These are phyloP conservation scores for Apodemus sylvaticus DNA, from an alignment of 2,113 vertebrate species.

Conservation along the genomic window DNA sequence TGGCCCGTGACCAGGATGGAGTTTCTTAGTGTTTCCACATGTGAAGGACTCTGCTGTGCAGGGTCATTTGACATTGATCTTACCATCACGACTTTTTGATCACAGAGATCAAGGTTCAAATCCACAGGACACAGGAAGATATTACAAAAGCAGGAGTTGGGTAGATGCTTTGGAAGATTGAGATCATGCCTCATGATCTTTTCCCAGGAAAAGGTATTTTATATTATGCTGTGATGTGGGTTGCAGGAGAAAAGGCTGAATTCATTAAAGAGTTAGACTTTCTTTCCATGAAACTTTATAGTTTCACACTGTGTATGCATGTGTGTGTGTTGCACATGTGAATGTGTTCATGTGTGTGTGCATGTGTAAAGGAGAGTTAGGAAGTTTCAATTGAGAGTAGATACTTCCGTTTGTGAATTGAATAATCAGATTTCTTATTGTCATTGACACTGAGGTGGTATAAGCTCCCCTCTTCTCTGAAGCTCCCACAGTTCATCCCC, in stretches of 20 bases:
- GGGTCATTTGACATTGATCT: slow-evolving; percentile 32
- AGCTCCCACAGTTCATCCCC: neutral
- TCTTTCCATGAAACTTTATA: neutral
- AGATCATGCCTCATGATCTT: neutral
- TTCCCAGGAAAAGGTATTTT: neutral
- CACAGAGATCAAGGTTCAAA: neutral
- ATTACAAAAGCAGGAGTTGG: neutral
- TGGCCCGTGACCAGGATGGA: neutral
- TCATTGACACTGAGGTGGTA: neutral
- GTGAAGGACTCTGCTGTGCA: neutral
- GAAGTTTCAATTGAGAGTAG: neutral
- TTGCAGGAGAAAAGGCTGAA: neutral
- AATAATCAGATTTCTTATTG: neutral
- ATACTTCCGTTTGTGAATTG: neutral
- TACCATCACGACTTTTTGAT: neutral
- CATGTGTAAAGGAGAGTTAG: neutral
- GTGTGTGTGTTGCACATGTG: neutral
- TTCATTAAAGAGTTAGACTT: neutral
- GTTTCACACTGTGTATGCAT: neutral
- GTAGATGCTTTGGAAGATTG: neutral
- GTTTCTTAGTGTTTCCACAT: slow-evolving; percentile 49
- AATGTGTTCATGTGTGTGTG: neutral
- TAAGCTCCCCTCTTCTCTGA: neutral
- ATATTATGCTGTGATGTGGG: fast-evolving
- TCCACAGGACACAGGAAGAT: neutral